Evolutionary conservation across 2,113 vertebrate genomes (phyloP), one percentile per base, ranked within the genome.

Genomic region (Brachyhypopomus occidentalis): DNA sequence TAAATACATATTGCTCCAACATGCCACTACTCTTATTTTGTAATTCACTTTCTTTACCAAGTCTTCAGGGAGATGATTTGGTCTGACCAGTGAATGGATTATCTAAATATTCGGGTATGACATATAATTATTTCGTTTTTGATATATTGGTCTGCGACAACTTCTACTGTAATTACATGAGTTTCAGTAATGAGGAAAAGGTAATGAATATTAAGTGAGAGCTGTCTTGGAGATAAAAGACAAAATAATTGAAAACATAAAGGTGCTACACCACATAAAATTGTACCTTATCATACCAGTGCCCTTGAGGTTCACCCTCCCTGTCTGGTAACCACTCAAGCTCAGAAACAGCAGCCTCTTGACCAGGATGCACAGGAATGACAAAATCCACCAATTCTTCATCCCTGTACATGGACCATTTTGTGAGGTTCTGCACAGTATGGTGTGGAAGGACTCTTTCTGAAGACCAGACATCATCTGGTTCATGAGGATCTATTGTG

Each of bases 251-350:
- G 60, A 23, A 77, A 30, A 3, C 11, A 38, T 17, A 20, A 41
- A 66, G 30, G 38, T n/a, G 14, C 19, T 52, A 38, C 34, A 62
- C 45, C 19, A 63, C 16, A 45, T 30, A 64, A 62, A 25, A 27
- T 59, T 78, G 80, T 81, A 99, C 97, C 97, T 98, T 96, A 87
- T 93, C 94, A 89, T 90, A 93, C 95, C 95, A 96, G 72, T 91
- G 86, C 23, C 94, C 93, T 83, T 92, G 89, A 78, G 86, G 92
- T 85, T 93, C 92, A 83, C 92, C 93, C 83, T 92, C 89, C 82
- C 91, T 92, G 91, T 91, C 94, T 66, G 92, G 92, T 88, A 89
- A 90, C 93, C 91, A 94, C 60, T 91, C 84, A 81, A 79, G 79
- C 60, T 84, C 88, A 75, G 85, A 56, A 69, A 83, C 86, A 67